These are phyloP conservation scores for Plemyria rubiginata DNA, from an alignment of 2,888 invertebrate species.

Conservation along the genomic window DNA sequence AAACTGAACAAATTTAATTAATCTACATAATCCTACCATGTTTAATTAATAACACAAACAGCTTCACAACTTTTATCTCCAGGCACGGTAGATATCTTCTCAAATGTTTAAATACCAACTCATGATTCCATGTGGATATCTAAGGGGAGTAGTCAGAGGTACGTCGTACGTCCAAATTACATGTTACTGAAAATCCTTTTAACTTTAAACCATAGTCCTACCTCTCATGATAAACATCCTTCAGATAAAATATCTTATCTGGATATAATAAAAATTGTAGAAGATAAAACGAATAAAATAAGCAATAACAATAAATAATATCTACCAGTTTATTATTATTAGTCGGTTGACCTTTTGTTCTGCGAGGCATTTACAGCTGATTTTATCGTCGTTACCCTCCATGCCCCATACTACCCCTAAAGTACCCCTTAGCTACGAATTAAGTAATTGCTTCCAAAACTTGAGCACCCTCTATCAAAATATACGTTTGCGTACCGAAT, in stretches of 20 bases:
- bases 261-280: not conserved
- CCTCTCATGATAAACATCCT: too few species aligned
- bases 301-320: slow-evolving; percentile 18
- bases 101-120: too few species aligned
- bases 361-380: slow-evolving; percentile 23
- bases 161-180: too few species aligned
- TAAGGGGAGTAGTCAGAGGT: too few species aligned
- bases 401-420: slow-evolving; percentile 8
- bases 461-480: slow-evolving; percentile 35
- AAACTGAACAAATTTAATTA: slow-evolving; percentile 39
- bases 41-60: too few species aligned
- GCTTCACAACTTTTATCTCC: too few species aligned
- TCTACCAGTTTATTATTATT: slow-evolving; percentile 13
- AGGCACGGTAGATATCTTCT: too few species aligned
- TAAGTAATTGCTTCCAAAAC: slow-evolving; percentile 40
- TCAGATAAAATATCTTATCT: not conserved
- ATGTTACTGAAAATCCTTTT: too few species aligned
- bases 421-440: slow-evolving; percentile 18
- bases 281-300: not conserved
- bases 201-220: too few species aligned
- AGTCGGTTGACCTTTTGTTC: slow-evolving; percentile 34
- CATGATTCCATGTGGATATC: too few species aligned
- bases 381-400: slow-evolving; percentile 30
- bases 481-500: slow-evolving; percentile 48
- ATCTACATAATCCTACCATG: too few species aligned